Percentiles rank a stretch among this genome's conserved stretches.
Evolutionary conservation across 2,888 invertebrate genomes (phyloP).

Genomic region (Harpagoxenus sublaevis): DNA sequence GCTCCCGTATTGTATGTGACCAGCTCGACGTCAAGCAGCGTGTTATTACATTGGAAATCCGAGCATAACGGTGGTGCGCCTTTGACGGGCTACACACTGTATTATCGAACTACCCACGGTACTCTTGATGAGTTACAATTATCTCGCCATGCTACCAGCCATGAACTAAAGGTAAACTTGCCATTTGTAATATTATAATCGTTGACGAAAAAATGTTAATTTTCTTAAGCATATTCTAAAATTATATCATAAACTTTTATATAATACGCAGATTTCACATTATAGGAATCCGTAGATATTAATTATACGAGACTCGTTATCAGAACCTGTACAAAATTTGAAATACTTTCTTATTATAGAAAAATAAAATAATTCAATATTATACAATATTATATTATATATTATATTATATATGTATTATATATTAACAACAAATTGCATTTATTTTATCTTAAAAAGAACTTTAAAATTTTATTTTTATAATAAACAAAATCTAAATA

Average conservation of each 20-base stretch:
- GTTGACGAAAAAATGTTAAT: neutral
- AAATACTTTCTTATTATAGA: neutral
- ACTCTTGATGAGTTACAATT: conserved; percentile 90
- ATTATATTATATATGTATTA: too few species aligned
- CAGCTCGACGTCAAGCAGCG: conserved; percentile 92
- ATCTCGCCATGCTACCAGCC: conserved; percentile 90
- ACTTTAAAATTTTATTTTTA: neutral
- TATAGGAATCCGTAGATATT: neutral
- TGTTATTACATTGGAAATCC: conserved; percentile 92
- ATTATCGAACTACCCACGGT: conserved; percentile 89
- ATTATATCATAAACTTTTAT: neutral
- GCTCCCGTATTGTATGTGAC: conserved; percentile 92
- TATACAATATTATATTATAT: neutral
- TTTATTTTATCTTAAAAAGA: neutral
- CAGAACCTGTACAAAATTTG: neutral
- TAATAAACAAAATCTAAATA: neutral
- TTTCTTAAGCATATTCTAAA: neutral
- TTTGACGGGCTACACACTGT: conserved; percentile 90
- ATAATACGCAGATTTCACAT: neutral
- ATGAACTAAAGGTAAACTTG: conserved; percentile 89
- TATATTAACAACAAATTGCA: neutral
- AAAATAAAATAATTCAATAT: neutral
- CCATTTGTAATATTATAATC: conserved; percentile 10
- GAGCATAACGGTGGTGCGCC: conserved; percentile 91
- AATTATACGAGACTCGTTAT: neutral